A percentile compares a stretch with the other conserved stretches of the same genome.
phyloP scores from a whole-genome alignment of 1,140 invertebrate species.

The Aphelenchoides besseyi region DNA sequence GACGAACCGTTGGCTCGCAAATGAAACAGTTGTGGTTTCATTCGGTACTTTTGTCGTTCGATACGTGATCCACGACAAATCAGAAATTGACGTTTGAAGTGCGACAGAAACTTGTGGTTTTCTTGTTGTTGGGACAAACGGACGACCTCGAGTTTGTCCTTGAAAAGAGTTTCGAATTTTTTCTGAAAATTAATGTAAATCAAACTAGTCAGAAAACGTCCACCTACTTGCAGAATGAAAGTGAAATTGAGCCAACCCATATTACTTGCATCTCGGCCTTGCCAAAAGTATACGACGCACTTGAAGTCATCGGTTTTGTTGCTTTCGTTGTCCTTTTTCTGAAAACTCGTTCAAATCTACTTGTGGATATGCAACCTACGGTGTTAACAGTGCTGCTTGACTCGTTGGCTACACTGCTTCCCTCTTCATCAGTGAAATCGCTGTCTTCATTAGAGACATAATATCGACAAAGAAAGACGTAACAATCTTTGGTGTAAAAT shows the following conservation, averaged over 20 bases:
- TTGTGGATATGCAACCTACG: not conserved
- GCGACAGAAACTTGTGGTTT: constrained; percentile 95
- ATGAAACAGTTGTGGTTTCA: constrained; percentile 85
- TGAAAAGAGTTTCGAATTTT: constrained; percentile 91
- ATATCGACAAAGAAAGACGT: constrained; percentile 94
- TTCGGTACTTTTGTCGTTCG: constrained; percentile 47
- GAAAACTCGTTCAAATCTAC: constrained; percentile 52
- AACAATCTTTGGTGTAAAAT: constrained; percentile 92
- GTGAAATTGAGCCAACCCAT: constrained; percentile 99
- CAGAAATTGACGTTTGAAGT: constrained; percentile 91
- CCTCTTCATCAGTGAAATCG: constrained; percentile 44
- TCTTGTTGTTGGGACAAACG: constrained; percentile 80
- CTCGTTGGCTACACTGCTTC: constrained; percentile 5
- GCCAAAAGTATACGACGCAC: constrained; percentile 99
- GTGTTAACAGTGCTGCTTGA: constrained; percentile 8
- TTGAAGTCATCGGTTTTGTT: constrained; percentile 78
- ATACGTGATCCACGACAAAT: constrained; percentile 74
- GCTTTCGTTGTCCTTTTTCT: constrained; percentile 87
- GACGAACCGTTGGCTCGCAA: constrained; percentile 89
- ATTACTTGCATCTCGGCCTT: constrained; percentile 90
- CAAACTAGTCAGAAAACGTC: constrained; percentile 40
- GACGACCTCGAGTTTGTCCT: constrained; percentile 90
- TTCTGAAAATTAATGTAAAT: constrained; percentile 75
- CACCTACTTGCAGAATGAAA: constrained; percentile 71
- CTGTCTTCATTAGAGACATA: constrained; percentile 72